Evolutionary conservation across 1,140 invertebrate species (phyloP).

Genomic region (Heliconius eleuchia): DNA sequence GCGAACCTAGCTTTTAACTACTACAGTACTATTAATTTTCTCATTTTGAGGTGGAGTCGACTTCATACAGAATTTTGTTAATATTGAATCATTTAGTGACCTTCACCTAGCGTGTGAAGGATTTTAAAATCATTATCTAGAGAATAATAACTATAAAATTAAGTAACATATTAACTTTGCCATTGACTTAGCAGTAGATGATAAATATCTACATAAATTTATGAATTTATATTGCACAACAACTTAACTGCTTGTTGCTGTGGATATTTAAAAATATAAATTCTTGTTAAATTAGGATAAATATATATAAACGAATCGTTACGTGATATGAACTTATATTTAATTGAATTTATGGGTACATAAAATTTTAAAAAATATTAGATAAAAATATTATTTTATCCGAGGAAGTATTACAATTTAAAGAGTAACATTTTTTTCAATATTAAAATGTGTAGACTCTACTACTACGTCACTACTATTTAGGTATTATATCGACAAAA

Average conservation of each 20-base stretch:
- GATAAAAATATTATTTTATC: too few relatives aligned
- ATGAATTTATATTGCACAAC: not conserved
- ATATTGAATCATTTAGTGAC: not conserved
- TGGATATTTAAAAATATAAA: not conserved
- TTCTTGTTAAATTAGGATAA: not conserved
- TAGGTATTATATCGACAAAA: too few relatives aligned
- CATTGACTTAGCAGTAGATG: conserved; percentile 4
- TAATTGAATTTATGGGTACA: too few relatives aligned
- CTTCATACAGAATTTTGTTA: not conserved
- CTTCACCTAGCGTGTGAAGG: conserved; percentile 12
- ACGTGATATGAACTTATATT: too few relatives aligned
- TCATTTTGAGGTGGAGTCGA: not conserved
- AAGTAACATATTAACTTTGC: conserved; percentile 19
- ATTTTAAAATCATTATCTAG: conserved; percentile 5
- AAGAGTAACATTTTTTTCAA: too few relatives aligned
- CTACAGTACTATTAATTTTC: too few relatives aligned
- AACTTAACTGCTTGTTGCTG: not conserved
- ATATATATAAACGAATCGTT: not conserved
- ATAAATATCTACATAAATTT: not conserved
- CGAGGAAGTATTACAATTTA: too few relatives aligned
- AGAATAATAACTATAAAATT: conserved; percentile 6
- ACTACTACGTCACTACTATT: too few relatives aligned
- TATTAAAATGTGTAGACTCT: too few relatives aligned
- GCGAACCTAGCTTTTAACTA: too few relatives aligned
- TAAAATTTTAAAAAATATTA: too few relatives aligned